Evolutionary conservation across 2,888 invertebrate genomes (phyloP).

Genomic region (Melinaea marsaeus): DNA sequence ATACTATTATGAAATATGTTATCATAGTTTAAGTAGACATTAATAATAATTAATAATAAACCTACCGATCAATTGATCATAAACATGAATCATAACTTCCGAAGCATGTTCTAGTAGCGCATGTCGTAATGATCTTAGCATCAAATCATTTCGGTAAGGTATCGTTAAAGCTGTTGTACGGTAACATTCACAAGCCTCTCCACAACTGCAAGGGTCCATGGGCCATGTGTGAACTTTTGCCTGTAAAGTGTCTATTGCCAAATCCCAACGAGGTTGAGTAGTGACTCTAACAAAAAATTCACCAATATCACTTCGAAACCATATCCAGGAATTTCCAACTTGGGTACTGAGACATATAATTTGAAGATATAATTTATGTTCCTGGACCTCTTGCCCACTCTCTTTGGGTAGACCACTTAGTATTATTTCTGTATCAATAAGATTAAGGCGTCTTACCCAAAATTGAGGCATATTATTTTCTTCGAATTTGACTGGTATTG

Average conservation of each 20-base stretch:
- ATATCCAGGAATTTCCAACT: constrained; percentile 61
- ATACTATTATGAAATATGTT: too few relatives aligned
- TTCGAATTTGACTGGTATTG: constrained; percentile 50
- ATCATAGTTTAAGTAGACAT: not conserved
- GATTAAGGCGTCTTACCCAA: constrained; percentile 53
- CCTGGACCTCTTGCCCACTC: constrained; percentile 45
- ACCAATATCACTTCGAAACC: constrained; percentile 62
- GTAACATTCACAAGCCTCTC: constrained; percentile 66
- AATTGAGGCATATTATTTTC: constrained; percentile 46
- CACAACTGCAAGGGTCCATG: constrained; percentile 62
- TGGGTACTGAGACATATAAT: constrained; percentile 62
- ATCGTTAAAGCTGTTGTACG: constrained; percentile 56
- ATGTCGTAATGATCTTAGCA: constrained; percentile 60
- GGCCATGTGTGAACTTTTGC: constrained; percentile 58
- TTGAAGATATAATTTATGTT: constrained; percentile 60
- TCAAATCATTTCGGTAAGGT: constrained; percentile 65
- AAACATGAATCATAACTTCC: constrained; percentile 59
- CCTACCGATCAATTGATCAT: constrained; percentile 60
- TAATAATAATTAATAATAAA: constrained; percentile 6
- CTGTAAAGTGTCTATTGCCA: constrained; percentile 59
- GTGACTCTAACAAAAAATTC: constrained; percentile 65
- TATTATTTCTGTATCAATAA: constrained; percentile 58
- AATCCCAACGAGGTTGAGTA: constrained; percentile 64
- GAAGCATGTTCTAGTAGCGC: constrained; percentile 63
- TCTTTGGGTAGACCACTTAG: constrained; percentile 55